A percentile compares a stretch with the other conserved stretches of the same genome.
phyloP scores from a whole-genome alignment of 2,113 vertebrate genomes.

The Esox niger region DNA sequence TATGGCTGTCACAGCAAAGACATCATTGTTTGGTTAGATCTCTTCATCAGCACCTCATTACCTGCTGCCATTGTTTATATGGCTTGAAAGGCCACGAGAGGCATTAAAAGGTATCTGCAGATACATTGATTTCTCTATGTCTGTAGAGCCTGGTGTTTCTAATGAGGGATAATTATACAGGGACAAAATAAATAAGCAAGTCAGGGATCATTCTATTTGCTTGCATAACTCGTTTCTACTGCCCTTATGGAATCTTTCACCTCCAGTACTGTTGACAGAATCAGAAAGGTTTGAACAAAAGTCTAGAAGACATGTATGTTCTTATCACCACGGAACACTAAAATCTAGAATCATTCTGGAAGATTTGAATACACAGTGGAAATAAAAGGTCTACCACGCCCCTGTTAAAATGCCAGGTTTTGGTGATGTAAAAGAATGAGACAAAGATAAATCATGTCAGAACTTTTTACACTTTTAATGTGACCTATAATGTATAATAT shows the following conservation, averaged over 20 bases:
- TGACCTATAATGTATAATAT: no score
- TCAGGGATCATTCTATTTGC: neutral
- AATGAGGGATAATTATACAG: neutral
- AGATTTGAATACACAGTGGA: no score
- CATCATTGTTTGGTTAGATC: slow-evolving; percentile 38
- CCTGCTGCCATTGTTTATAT: slow-evolving; percentile 45
- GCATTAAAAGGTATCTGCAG: slow-evolving; percentile 34
- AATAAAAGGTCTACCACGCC: no score
- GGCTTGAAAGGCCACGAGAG: slow-evolving; percentile 24
- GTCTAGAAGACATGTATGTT: neutral
- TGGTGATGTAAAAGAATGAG: no score
- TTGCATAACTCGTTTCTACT: neutral
- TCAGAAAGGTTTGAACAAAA: neutral
- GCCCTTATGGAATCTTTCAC: neutral
- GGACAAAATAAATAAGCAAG: neutral
- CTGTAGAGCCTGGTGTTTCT: neutral
- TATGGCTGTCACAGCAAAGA: slow-evolving; percentile 44
- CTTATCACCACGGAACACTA: neutral
- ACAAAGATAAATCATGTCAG: no score
- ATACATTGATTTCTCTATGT: neutral
- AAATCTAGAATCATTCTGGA: neutral
- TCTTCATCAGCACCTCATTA: slow-evolving; percentile 45
- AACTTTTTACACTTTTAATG: no score
- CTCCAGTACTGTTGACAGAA: neutral
- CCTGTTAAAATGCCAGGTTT: no score